These are phyloP conservation scores for Caenorhabditis elegans DNA, from an alignment of 1,140 invertebrate species.

Conservation along the genomic window DNA sequence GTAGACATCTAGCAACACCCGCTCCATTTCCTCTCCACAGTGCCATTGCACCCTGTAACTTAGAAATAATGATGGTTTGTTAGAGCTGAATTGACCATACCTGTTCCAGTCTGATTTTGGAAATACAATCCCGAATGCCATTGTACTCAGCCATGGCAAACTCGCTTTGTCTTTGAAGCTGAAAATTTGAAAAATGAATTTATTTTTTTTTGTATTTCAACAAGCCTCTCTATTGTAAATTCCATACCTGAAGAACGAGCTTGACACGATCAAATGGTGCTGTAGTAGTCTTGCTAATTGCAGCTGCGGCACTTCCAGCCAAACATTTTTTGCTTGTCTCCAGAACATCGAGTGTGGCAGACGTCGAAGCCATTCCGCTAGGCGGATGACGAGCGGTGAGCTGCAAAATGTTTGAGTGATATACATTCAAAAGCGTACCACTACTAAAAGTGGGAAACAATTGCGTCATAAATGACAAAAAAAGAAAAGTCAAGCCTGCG, in stretches of 20 bases:
- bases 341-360: neutral
- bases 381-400: neutral
- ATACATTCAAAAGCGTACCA: neutral
- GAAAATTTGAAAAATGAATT: no score
- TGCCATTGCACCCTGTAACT: slow-evolving; percentile 54
- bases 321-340: slow-evolving; percentile 18
- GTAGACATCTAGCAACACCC: slow-evolving; percentile 60
- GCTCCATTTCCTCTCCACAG: slow-evolving; percentile 65
- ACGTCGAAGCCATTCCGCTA: neutral
- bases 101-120: slow-evolving; percentile 48
- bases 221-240: no score
- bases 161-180: slow-evolving; percentile 56
- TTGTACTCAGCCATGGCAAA: slow-evolving; percentile 47
- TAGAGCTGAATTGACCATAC: neutral
- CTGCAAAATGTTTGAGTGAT: neutral
- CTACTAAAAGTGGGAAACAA: neutral
- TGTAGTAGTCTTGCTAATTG: slow-evolving; percentile 56
- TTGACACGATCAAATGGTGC: slow-evolving; percentile 60
- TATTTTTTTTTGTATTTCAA: neutral
- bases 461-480: no score
- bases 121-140: slow-evolving; percentile 56
- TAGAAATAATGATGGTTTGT: neutral
- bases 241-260: slow-evolving; percentile 59
- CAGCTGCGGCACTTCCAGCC: slow-evolving; percentile 55
- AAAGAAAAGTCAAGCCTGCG: neutral